Conservation (phyloP, 2,797 vertebrate species). For the Glossophaga mutica region DNA sequence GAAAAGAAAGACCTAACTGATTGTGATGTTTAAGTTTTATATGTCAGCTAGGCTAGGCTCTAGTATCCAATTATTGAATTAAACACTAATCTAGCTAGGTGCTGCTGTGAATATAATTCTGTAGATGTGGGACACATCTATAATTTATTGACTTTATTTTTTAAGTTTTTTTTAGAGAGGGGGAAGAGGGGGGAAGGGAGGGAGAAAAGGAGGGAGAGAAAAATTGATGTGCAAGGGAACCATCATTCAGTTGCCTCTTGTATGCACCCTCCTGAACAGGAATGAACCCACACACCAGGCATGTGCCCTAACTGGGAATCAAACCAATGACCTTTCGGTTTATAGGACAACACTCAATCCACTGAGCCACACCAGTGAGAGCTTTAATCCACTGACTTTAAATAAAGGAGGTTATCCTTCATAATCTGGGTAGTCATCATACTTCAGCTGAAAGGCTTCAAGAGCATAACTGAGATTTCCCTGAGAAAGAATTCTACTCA, state of each 20-base stretch:
- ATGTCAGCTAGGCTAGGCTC: not conserved
- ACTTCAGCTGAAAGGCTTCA: not conserved
- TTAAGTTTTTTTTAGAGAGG: too few species aligned
- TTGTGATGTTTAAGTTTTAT: not conserved
- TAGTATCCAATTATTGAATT: not conserved
- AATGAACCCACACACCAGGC: too few species aligned
- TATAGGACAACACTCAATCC: too few species aligned
- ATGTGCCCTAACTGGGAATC: too few species aligned
- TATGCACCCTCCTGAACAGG: too few species aligned
- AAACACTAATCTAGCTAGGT: not conserved
- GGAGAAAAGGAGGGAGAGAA: too few species aligned
- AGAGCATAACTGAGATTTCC: slow-evolving; percentile 33
- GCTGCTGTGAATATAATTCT: not conserved
- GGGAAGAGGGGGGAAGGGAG: too few species aligned
- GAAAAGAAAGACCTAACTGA: not conserved
- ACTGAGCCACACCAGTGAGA: too few species aligned
- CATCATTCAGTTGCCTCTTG: too few species aligned
- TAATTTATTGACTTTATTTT: not conserved
- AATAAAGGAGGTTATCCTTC: not conserved
- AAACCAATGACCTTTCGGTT: too few species aligned
- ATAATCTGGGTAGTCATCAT: not conserved
- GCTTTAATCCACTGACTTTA: not conserved
- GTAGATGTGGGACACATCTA: not conserved
- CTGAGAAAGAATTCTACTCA: not conserved
- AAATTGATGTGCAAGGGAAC: too few species aligned